phyloP scores from a whole-genome alignment of 1,140 invertebrate species.

The Rhyacophila brunnea region DNA sequence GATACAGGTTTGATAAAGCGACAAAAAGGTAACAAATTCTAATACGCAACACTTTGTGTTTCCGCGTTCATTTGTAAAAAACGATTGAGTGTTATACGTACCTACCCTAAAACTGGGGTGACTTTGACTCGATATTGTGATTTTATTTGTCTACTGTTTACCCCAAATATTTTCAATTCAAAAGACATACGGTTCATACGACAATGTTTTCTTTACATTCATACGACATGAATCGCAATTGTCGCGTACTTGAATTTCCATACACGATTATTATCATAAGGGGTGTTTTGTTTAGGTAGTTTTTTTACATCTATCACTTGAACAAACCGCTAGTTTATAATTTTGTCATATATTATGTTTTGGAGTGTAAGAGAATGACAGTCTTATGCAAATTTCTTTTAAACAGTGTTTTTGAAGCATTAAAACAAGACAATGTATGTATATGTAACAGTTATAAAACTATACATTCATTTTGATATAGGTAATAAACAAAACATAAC shows the following conservation, averaged over 20 bases:
- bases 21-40: constrained; percentile 20
- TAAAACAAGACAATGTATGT: constrained; percentile 6
- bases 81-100: constrained; percentile 34
- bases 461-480: no score
- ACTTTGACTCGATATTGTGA: constrained; percentile 19
- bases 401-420: constrained; percentile 17
- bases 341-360: constrained; percentile 31
- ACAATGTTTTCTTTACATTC: constrained; percentile 8
- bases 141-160: constrained; percentile 34
- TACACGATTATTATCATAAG: constrained; percentile 19
- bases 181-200: background rate
- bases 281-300: constrained; percentile 23
- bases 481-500: no score
- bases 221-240: constrained; percentile 4
- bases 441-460: no score
- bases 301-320: constrained; percentile 18
- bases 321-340: constrained; percentile 27
- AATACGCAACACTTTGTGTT: constrained; percentile 31
- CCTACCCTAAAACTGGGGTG: constrained; percentile 21
- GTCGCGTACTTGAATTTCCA: constrained; percentile 17
- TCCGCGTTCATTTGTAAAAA: constrained; percentile 36
- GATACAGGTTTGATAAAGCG: constrained; percentile 33
- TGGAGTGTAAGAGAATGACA: constrained; percentile 23
- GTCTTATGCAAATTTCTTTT: constrained; percentile 18
- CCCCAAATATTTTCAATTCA: constrained; percentile 26